phyloP scores from a whole-genome alignment of 2,113 vertebrate species.

The Ceyx cyanopectus region DNA sequence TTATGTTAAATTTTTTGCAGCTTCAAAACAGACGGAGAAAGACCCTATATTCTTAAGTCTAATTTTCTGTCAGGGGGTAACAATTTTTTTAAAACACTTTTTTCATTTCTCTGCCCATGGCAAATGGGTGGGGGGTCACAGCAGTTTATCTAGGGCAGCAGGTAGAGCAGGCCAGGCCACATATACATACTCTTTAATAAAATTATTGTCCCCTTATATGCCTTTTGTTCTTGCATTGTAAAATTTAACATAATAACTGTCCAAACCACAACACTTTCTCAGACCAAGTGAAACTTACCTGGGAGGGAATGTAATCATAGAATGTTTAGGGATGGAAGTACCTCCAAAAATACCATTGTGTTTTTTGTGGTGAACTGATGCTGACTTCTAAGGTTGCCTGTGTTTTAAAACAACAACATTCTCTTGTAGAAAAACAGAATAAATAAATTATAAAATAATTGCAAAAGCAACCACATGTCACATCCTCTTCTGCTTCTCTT shows the following conservation, averaged over 20 bases:
- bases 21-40: not conserved
- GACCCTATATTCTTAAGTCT: not conserved
- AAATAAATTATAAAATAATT: conserved; percentile 32
- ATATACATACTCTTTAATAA: too few species aligned
- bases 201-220: too few species aligned
- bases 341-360: not conserved
- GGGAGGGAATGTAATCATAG: not conserved
- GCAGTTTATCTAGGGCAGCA: too few species aligned
- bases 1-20: not conserved
- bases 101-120: too few species aligned
- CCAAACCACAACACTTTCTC: too few species aligned
- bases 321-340: too few species aligned
- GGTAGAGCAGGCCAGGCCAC: too few species aligned
- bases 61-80: not conserved
- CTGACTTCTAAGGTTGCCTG: not conserved
- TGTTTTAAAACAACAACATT: not conserved
- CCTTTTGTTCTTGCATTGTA: too few species aligned
- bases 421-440: not conserved
- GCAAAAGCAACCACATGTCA: not conserved
- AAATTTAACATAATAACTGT: too few species aligned
- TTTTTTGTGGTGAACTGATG: not conserved
- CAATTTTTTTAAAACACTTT: too few species aligned
- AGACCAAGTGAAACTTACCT: not conserved
- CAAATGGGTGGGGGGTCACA: too few species aligned
- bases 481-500: not conserved